Conservation (phyloP, 2,888 invertebrate genomes). For the Auanema sp. region DNA sequence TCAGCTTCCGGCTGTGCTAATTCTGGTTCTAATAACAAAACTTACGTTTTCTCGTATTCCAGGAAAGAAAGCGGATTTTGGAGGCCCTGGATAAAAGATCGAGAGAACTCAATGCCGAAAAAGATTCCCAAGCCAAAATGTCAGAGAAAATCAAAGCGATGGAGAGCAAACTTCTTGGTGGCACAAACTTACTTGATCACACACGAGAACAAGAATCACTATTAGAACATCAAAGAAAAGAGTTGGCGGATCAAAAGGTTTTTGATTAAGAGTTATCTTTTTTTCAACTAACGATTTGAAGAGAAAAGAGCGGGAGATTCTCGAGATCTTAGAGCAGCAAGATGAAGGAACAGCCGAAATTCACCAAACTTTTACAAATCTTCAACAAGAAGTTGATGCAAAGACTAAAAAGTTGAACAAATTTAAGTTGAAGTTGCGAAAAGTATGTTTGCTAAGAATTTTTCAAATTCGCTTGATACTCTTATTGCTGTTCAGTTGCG, state of each 20-base stretch:
- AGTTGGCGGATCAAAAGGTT: constrained; percentile 85
- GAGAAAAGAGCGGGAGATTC: constrained; percentile 81
- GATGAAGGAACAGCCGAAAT: constrained; percentile 89
- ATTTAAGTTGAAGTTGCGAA: constrained; percentile 76
- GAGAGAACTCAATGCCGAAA: constrained; percentile 13
- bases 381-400: constrained; percentile 94
- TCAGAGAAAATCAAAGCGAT: constrained; percentile 70
- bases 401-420: constrained; percentile 91
- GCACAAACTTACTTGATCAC: constrained; percentile 90
- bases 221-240: constrained; percentile 80
- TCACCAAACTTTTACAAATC: constrained; percentile 83
- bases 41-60: background rate
- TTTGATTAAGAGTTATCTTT: background rate
- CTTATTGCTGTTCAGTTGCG: constrained; percentile 65
- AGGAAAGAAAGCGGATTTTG: constrained; percentile 16
- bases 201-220: constrained; percentile 90
- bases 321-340: constrained; percentile 87
- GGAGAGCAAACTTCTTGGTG: constrained; percentile 90
- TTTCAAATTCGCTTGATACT: background rate
- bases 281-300: constrained; percentile 33
- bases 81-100: constrained; percentile 16
- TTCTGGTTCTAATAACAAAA: background rate
- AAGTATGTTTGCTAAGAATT: constrained; percentile 12
- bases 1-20: background rate
- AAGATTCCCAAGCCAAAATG: constrained; percentile 13